These are phyloP conservation scores for Trachelus tabidus DNA, from an alignment of 2,888 invertebrate genomes.

Conservation along the genomic window DNA sequence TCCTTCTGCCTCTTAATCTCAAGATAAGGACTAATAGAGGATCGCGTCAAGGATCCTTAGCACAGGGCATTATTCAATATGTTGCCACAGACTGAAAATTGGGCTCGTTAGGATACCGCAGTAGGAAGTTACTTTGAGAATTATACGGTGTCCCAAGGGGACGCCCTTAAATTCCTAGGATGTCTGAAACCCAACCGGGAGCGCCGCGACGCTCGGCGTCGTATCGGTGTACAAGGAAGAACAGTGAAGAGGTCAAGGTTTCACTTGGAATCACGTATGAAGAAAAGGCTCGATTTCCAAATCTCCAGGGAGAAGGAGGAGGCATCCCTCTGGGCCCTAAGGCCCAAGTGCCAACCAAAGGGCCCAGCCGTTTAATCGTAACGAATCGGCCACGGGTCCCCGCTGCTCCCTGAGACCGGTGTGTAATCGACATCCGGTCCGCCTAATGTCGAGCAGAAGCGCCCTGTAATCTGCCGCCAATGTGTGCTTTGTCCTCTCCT, in stretches of 20 bases:
- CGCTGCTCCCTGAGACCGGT: conserved; percentile 27
- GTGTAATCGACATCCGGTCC: conserved; percentile 52
- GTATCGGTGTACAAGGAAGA: too few relatives aligned
- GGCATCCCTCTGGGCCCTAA: too few relatives aligned
- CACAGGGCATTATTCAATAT: too few relatives aligned
- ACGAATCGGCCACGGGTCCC: conserved; percentile 35
- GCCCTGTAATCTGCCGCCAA: conserved; percentile 48
- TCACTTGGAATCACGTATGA: neutral
- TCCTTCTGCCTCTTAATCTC: conserved; percentile 41
- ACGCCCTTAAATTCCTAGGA: too few relatives aligned
- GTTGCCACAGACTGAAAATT: too few relatives aligned
- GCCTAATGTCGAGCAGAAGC: conserved; percentile 44
- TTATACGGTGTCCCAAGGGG: too few relatives aligned
- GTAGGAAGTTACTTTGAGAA: too few relatives aligned
- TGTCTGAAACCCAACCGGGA: too few relatives aligned
- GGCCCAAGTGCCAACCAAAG: too few relatives aligned
- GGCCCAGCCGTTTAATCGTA: conserved; percentile 35
- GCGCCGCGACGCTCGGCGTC: too few relatives aligned
- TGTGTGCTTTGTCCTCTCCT: conserved; percentile 13
- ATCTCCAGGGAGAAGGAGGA: neutral
- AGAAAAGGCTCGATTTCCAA: conserved; percentile 14
- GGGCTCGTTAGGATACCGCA: too few relatives aligned
- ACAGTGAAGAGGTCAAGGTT: too few relatives aligned
- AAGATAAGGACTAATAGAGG: conserved; percentile 34
- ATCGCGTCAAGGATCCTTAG: conserved; percentile 5